Base-by-base conservation (phyloP, 2,888 invertebrate species). In the Gonocerus acuteangulatus region DNA sequence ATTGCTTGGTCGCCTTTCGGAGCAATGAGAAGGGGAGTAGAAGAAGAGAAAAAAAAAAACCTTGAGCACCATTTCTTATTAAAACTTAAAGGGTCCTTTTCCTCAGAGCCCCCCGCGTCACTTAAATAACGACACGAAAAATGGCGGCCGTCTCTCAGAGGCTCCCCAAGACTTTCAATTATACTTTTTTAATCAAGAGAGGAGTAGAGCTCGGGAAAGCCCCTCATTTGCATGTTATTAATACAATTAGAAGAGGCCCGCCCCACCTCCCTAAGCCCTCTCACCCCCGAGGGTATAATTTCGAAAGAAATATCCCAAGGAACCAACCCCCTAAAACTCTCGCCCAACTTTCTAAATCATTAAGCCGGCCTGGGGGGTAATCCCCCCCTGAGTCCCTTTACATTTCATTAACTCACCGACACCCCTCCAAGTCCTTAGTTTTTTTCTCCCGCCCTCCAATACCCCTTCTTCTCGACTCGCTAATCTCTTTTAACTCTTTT, bases 171-270 rank as follows among this genome's bases (percentile, higher is more conserved):
- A 54, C 61, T 58, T 59, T 62, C 61, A 56, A 61, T 62, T 48
- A 60, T 63, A 64, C 65, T 66, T 66, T 63, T 63, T 64, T 63
- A 67, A 68, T 69, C 66, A 62, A 64, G 67, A 65, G 62, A 52
- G 62, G 47, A 47, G 47, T 9, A 15, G n/a, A 21, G 15, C 3
- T 21, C 39, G 21, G 34, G 36, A 52, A 52, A 60, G 65, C 62
- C 65, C 64, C 66, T 48, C 61, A 58, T 64, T 62, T 65, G 62
- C 64, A 64, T 64, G 61, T 58, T 64, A 59, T 64, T 60, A 60
- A 54, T 54, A 54, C 64, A 62, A 64, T 64, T 64, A 64, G 64
- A 58, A 39, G 36, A 36, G 21, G 18, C 39, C 39, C 51, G 22
- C 62, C 16, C 54, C 21, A 13, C 36, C 23, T 21, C 19, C 19